These are phyloP conservation scores for Drosophila nr. perissopoda DNA, from an alignment of 2,888 invertebrate species.

Conservation along the genomic window DNA sequence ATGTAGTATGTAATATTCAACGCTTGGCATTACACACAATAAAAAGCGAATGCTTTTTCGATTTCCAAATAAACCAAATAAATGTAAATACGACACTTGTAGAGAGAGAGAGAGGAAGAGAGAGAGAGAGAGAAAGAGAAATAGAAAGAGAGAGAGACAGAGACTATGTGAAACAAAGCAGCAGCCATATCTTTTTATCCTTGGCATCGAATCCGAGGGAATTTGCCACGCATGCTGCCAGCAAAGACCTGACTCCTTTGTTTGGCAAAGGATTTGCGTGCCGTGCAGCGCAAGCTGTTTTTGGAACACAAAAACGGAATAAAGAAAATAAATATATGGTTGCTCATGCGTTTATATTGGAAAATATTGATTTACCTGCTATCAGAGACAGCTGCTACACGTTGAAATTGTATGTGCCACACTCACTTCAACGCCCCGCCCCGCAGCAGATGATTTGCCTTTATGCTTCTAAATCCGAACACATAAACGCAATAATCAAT, in stretches of 20 bases:
- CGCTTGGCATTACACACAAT: conserved; percentile 26
- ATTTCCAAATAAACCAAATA: conserved; percentile 53
- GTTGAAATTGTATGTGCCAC: conserved; percentile 36
- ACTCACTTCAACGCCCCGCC: neutral
- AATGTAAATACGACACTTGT: conserved; percentile 36
- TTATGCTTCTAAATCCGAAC: conserved; percentile 40
- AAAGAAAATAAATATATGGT: conserved; percentile 31
- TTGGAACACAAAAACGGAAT: conserved; percentile 15
- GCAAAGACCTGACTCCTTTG: conserved; percentile 45
- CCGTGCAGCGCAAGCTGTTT: conserved; percentile 13
- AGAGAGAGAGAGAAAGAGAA: neutral
- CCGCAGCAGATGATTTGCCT: conserved; percentile 17
- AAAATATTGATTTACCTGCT: conserved; percentile 80
- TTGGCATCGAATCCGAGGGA: conserved; percentile 26
- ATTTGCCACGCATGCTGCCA: conserved; percentile 55
- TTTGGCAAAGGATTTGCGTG: conserved; percentile 58
- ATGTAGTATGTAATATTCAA: conserved; percentile 24
- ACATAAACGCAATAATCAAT: conserved; percentile 75
- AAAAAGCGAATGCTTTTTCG: conserved; percentile 30
- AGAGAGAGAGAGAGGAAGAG: neutral
- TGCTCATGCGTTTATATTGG: conserved; percentile 74
- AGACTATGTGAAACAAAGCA: conserved; percentile 35
- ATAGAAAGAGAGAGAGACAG: neutral
- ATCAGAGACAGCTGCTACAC: conserved; percentile 72
- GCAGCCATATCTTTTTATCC: conserved; percentile 39